phyloP scores from a whole-genome alignment of 2,113 vertebrate genomes.

The Xiphophorus maculatus region DNA sequence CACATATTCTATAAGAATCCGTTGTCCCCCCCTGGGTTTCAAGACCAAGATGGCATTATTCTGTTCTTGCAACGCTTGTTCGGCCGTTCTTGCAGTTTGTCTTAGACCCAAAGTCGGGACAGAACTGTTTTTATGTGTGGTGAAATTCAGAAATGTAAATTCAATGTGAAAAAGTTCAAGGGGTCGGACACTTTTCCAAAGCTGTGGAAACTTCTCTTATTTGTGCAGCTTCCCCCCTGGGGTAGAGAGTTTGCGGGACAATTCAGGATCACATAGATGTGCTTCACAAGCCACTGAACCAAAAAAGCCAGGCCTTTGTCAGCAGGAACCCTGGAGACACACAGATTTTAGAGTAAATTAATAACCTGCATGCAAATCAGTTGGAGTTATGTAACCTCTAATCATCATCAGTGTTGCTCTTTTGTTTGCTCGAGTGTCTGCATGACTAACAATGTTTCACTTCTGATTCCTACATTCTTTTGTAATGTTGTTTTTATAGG shows the following conservation, averaged over 20 bases:
- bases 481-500: constrained; percentile 19
- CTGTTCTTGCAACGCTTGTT: too few species aligned
- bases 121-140: too few species aligned
- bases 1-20: too few species aligned
- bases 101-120: too few species aligned
- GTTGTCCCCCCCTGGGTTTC: too few species aligned
- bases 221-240: background rate
- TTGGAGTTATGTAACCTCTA: constrained; percentile 19
- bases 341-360: constrained; percentile 39
- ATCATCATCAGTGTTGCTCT: constrained; percentile 37
- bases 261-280: background rate
- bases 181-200: background rate
- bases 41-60: too few species aligned
- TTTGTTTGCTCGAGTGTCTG: constrained; percentile 34
- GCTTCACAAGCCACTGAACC: background rate
- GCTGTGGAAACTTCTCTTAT: background rate
- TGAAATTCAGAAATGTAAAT: background rate
- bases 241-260: background rate
- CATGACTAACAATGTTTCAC: constrained; percentile 28
- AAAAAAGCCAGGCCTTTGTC: constrained; percentile 16
- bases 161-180: background rate
- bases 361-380: constrained; percentile 54
- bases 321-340: constrained; percentile 16
- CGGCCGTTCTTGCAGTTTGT: too few species aligned
- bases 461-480: constrained; percentile 22